A percentile compares a stretch with the other conserved stretches of the same genome.
Conservation (phyloP, 2,888 invertebrate genomes). For the Cephus nigrinus region DNA sequence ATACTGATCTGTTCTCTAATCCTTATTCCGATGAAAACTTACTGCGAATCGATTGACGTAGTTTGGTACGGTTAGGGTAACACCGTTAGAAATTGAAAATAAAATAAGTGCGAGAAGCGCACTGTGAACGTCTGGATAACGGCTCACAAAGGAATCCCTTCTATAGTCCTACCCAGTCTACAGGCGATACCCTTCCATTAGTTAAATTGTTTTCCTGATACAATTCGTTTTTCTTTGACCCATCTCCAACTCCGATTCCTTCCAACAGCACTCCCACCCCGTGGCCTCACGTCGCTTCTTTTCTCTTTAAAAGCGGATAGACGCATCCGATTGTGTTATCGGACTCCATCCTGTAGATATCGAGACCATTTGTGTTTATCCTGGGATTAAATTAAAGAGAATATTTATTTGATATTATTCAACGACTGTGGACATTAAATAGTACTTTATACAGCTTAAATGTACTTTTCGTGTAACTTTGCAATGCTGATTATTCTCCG, state of each 20-base stretch:
- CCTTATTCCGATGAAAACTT: neutral
- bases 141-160: neutral
- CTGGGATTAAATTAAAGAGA: neutral
- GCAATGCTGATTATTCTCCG: too few species aligned
- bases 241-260: conserved; percentile 4
- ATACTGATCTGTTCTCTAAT: neutral
- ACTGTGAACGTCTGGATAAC: neutral
- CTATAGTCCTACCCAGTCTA: conserved; percentile 22
- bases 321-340: neutral
- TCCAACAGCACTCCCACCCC: neutral
- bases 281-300: conserved; percentile 2
- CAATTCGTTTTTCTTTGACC: conserved; percentile 40
- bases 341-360: neutral
- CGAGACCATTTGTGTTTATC: neutral
- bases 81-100: neutral
- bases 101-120: neutral
- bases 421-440: neutral
- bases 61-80: neutral
- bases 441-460: neutral
- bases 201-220: conserved; percentile 60
- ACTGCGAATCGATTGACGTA: neutral
- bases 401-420: neutral
- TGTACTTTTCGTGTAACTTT: neutral
- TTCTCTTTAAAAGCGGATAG: conserved; percentile 4
- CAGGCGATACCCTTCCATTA: conserved; percentile 59